phyloP scores from a whole-genome alignment of 2,113 vertebrate genomes.

The Pogonocichla stellata region DNA sequence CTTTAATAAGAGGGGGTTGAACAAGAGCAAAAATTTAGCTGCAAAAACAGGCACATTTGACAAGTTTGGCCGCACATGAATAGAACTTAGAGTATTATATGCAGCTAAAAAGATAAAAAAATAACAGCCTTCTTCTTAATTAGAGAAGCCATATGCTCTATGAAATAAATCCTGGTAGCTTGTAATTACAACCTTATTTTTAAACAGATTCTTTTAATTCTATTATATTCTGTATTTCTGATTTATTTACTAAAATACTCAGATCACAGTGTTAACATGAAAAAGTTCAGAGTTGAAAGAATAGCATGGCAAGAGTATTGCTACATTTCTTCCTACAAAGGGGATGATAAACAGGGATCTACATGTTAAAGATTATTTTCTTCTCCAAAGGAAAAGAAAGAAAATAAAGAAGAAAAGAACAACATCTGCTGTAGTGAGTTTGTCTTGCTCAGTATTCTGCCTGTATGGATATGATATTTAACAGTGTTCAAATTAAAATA shows the following conservation, averaged over 20 bases:
- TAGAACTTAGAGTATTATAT: constrained; percentile 32
- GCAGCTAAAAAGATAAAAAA: constrained; percentile 42
- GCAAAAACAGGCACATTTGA: neutral
- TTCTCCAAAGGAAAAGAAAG: neutral
- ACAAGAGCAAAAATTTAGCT: neutral
- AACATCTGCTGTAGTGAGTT: neutral
- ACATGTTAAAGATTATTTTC: neutral
- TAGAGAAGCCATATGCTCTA: constrained; percentile 12
- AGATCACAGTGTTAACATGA: neutral
- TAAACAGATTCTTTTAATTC: neutral
- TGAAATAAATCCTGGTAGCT: neutral
- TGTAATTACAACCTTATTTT: constrained; percentile 23
- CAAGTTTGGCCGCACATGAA: constrained; percentile 5
- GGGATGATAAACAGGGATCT: neutral
- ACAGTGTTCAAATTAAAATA: neutral
- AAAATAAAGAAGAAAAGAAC: neutral
- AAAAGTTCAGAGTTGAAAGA: neutral
- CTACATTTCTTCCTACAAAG: neutral
- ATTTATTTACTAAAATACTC: neutral
- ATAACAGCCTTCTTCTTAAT: constrained; percentile 14
- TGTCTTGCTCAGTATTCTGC: neutral
- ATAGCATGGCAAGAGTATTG: neutral
- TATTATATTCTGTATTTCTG: neutral
- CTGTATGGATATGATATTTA: neutral
- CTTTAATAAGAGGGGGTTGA: neutral